Base-by-base conservation (phyloP, 2,113 vertebrate genomes). In the Anolis carolinensis region DNA sequence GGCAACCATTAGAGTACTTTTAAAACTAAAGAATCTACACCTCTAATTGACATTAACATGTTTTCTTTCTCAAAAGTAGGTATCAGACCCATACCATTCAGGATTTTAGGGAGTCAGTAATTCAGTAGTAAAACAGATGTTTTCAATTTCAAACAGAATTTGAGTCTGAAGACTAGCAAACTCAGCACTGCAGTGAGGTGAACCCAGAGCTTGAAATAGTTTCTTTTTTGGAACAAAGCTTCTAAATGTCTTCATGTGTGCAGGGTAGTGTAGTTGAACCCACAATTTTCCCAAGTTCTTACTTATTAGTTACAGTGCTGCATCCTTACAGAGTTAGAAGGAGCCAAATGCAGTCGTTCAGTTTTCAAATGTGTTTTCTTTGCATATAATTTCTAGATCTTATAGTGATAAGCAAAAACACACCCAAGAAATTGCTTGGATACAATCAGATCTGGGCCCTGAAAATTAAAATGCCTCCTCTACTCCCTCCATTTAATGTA, bases 101-200 rank as follows among this genome's bases (percentile, higher is more conserved):
- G 68, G 77, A n/a, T 18, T 48, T 77, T 63, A 71, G 34, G 50
- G 76, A 79, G 44, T 27, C 52, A 8, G 84, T 78, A 79, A 73
- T 77, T 86, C 50, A 86, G 77, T 86, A 86, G 84, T n/a, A 79
- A 36, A n/a, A 80, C 76, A 79, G 48, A 79, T 80, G 76, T 62
- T 86, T 86, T 63, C 68, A 79, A 63, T 86, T 86, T 52, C 11
- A 23, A 67, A 39, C 34, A 76, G 39, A 34, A 72, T 79, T 11
- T 30, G 67, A 67, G 55, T 34, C 50, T 44, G 27, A 52, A 80
- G 20, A 86, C 50, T 36, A 86, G 50, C 72, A 55, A 52, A 52
- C 52, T 73, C 71, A 84, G 39, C 62, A 76, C 20, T 76, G 59
- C 73, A 84, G 73, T 67, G 72, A 50, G 50, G 68, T 72, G 62